Percentiles rank a stretch among this genome's conserved stretches.
phyloP scores from a whole-genome alignment of 2,888 invertebrate species.

The Eremobia ochroleuca region DNA sequence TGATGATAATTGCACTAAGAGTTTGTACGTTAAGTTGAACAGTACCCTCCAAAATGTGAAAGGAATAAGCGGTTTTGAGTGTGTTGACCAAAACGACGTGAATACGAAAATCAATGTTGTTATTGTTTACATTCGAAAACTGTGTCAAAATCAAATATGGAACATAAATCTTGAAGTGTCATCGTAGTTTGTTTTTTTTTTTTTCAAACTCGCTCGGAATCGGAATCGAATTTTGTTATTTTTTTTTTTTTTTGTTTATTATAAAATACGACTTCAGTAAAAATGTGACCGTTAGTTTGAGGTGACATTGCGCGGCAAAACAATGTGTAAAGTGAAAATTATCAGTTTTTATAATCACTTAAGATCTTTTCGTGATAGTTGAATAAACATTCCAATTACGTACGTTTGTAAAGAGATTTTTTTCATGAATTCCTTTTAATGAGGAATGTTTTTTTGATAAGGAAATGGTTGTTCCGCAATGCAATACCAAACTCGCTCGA shows the following conservation, averaged over 20 bases:
- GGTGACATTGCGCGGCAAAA: constrained; percentile 32
- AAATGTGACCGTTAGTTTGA: constrained; percentile 43
- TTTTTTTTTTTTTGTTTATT: not conserved
- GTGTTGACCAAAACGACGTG: constrained; percentile 8
- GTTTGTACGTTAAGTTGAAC: constrained; percentile 35
- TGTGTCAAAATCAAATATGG: constrained; percentile 28
- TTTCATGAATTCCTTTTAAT: constrained; percentile 47
- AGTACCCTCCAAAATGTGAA: constrained; percentile 60
- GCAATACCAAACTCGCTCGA: constrained; percentile 38
- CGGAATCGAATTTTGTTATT: not conserved
- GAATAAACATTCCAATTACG: constrained; percentile 51
- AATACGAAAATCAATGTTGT: constrained; percentile 17
- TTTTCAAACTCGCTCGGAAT: constrained; percentile 11
- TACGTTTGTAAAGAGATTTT: constrained; percentile 58
- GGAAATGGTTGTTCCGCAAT: constrained; percentile 64
- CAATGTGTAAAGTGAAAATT: constrained; percentile 45
- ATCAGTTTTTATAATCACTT: constrained; percentile 56
- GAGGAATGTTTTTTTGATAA: constrained; percentile 61
- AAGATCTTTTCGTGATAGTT: constrained; percentile 43
- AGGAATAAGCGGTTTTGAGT: constrained; percentile 29
- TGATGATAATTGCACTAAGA: constrained; percentile 36
- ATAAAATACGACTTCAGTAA: not conserved
- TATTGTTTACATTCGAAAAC: constrained; percentile 33
- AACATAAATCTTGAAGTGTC: constrained; percentile 24
- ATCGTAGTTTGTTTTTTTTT: constrained; percentile 12